Percentiles rank a stretch among this genome's conserved stretches.
Evolutionary conservation across 2,797 vertebrate species (phyloP).

Genomic region (Hoplostethus atlanticus): DNA sequence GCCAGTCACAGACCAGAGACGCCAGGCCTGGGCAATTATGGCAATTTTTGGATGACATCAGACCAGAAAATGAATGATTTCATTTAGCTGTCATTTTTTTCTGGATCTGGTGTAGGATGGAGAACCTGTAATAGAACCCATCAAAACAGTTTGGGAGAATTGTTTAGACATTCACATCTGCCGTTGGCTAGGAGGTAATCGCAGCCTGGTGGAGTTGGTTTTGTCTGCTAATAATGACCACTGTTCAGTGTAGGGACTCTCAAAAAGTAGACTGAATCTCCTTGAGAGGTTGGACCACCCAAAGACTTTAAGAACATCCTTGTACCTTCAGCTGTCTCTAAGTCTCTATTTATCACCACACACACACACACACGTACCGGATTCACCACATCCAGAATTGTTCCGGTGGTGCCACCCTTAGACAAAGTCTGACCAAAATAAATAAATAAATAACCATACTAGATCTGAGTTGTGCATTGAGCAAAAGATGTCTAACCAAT

Average conservation of each 20-base stretch:
- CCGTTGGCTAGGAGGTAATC: conserved; percentile 73
- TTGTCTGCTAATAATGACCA: conserved; percentile 78
- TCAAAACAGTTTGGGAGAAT: conserved; percentile 75
- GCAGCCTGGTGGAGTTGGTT: conserved; percentile 57
- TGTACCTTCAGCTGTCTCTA: conserved; percentile 71
- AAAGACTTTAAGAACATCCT: conserved; percentile 75
- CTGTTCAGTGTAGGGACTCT: conserved; percentile 55
- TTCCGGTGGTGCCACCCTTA: conserved; percentile 71
- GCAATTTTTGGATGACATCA: conserved; percentile 85
- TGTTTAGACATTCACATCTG: conserved; percentile 76
- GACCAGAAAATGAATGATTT: conserved; percentile 87
- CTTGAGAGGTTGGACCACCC: conserved; percentile 74
- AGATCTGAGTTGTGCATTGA: conserved; percentile 56
- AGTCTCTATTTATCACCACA: conserved; percentile 64
- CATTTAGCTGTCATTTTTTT: conserved; percentile 74
- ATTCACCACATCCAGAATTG: conserved; percentile 60
- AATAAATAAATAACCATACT: conserved; percentile 66
- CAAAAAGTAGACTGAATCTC: conserved; percentile 62
- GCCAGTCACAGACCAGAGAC: conserved; percentile 82
- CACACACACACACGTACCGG: conserved; percentile 52
- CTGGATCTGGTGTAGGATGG: conserved; percentile 62
- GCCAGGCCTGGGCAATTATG: conserved; percentile 81
- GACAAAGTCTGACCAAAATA: conserved; percentile 73
- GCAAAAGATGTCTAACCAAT: conserved; percentile 49
- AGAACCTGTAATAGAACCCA: conserved; percentile 79